phyloP scores from a whole-genome alignment of 2,113 vertebrate species.

The Saccopteryx leptura region DNA sequence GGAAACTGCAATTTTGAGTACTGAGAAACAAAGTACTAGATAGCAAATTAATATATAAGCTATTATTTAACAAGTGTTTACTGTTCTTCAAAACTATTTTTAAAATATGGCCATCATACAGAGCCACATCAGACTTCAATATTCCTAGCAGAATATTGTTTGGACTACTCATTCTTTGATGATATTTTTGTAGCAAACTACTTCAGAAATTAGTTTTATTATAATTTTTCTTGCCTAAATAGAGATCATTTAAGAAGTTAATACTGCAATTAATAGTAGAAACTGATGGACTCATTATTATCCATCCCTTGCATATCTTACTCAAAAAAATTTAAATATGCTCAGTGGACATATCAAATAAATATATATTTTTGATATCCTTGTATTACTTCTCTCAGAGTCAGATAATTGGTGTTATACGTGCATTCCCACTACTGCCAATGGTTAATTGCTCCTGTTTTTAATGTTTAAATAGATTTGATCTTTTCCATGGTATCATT shows the following conservation, averaged over 20 bases:
- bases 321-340: background rate
- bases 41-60: background rate
- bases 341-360: background rate
- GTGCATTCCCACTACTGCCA: accelerated
- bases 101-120: background rate
- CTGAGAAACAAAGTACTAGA: background rate
- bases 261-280: background rate
- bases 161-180: background rate
- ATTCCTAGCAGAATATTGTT: background rate
- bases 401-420: background rate
- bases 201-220: constrained; percentile 17
- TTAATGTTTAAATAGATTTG: background rate
- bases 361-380: background rate
- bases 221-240: background rate
- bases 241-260: background rate
- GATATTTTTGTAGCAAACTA: background rate
- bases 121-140: background rate
- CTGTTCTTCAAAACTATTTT: background rate
- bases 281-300: background rate
- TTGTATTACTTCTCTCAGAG: background rate
- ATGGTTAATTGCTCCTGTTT: background rate
- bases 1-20: background rate
- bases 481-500: background rate
- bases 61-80: background rate
- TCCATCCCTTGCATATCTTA: background rate